A percentile compares a stretch with the other conserved stretches of the same genome.
phyloP scores from a whole-genome alignment of 2,113 vertebrate species.

The Callionymus lyra region DNA sequence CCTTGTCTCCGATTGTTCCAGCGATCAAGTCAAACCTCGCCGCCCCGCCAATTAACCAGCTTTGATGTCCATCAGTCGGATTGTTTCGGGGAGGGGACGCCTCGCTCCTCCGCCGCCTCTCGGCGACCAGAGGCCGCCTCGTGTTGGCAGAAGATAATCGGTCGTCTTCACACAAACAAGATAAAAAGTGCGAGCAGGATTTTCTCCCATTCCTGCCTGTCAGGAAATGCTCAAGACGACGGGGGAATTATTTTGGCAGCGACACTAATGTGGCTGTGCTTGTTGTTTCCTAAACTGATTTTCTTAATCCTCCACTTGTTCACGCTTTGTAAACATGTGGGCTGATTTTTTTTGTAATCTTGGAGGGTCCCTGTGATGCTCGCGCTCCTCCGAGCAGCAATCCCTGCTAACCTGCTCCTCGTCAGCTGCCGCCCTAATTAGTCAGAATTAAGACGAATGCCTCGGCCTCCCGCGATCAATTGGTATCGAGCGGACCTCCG shows the following conservation, averaged over 20 bases:
- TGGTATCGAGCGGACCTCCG: slow-evolving; percentile 65
- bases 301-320: slow-evolving; percentile 62
- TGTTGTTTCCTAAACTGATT: slow-evolving; percentile 67
- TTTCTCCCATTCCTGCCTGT: slow-evolving; percentile 45
- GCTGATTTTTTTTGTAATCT: slow-evolving; percentile 52
- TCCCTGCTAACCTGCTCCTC: slow-evolving; percentile 45
- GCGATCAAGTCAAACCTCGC: slow-evolving; percentile 33
- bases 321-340: slow-evolving; percentile 50
- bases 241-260: slow-evolving; percentile 55
- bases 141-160: slow-evolving; percentile 46
- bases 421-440: slow-evolving; percentile 67
- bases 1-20: slow-evolving; percentile 20
- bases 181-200: slow-evolving; percentile 25
- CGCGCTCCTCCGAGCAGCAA: slow-evolving; percentile 21
- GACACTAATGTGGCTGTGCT: slow-evolving; percentile 54
- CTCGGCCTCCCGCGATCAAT: slow-evolving; percentile 67
- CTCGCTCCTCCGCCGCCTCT: slow-evolving; percentile 30
- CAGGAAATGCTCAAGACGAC: slow-evolving; percentile 34
- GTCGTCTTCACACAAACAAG: slow-evolving; percentile 38
- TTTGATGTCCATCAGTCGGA: slow-evolving; percentile 47
- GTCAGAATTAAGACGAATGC: slow-evolving; percentile 76
- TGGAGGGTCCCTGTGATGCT: slow-evolving; percentile 44
- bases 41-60: slow-evolving; percentile 41
- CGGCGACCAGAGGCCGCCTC: slow-evolving; percentile 37
- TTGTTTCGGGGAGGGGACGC: slow-evolving; percentile 15